Conservation (phyloP, 2,888 invertebrate genomes). For the Calliopum simillimum region DNA sequence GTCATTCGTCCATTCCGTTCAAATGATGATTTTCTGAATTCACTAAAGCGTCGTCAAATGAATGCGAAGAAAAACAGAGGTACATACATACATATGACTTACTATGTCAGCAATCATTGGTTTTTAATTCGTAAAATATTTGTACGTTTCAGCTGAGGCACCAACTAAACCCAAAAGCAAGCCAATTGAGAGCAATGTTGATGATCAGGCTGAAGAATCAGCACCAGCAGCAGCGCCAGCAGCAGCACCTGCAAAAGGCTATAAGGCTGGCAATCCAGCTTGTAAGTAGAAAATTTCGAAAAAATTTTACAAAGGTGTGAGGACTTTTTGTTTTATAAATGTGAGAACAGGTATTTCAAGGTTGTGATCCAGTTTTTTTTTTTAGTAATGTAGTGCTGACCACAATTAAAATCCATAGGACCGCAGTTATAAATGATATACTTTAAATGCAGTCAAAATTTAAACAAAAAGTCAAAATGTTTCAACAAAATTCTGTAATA, state of each 20-base stretch:
- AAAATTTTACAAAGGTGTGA: too few relatives aligned
- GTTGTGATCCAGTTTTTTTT: too few relatives aligned
- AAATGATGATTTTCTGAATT: slow-evolving; percentile 80
- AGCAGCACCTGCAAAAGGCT: slow-evolving; percentile 54
- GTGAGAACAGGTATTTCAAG: too few relatives aligned
- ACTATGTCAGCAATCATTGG: too few relatives aligned
- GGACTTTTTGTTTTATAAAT: too few relatives aligned
- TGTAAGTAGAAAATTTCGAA: slow-evolving; percentile 51
- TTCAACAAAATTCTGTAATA: too few relatives aligned
- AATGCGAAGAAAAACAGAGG: slow-evolving; percentile 74
- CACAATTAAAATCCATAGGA: too few relatives aligned
- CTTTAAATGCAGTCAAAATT: too few relatives aligned
- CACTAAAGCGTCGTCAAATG: slow-evolving; percentile 78
- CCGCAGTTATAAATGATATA: too few relatives aligned
- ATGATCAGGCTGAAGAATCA: slow-evolving; percentile 48
- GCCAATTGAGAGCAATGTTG: slow-evolving; percentile 54
- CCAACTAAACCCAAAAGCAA: slow-evolving; percentile 52
- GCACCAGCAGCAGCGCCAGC: slow-evolving; percentile 57
- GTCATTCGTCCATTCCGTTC: slow-evolving; percentile 82
- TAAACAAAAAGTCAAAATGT: too few relatives aligned
- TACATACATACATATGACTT: slow-evolving; percentile 45
- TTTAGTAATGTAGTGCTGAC: too few relatives aligned
- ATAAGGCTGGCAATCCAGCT: slow-evolving; percentile 58
- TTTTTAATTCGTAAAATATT: background rate
- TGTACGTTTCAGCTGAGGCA: slow-evolving; percentile 54